Base-by-base conservation (phyloP, 1,140 invertebrate genomes). In the Philopotamus ludificatus region DNA sequence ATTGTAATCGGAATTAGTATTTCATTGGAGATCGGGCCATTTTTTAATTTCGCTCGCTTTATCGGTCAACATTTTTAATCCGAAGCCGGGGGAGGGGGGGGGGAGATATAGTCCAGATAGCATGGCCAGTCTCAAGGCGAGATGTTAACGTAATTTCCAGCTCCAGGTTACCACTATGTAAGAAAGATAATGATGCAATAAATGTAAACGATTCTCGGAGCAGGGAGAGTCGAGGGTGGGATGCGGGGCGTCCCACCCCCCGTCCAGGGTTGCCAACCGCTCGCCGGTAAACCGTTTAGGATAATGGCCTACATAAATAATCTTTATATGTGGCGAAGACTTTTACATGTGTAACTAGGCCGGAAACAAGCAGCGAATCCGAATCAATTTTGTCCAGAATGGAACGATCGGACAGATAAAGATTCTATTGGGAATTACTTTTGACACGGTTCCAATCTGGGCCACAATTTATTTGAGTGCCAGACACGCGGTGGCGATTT, bases 111-210 rank as follows among this genome's bases (percentile, higher is more conserved):
- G 58, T 47, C 65, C 59, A 60, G 57, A 61, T 67, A 62, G 21
- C 59, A 15, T 28, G 41, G 25, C 15, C 47, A 28, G 60, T 12
- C 12, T 59, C 55, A 47, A 22, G 54, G 65, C 65, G 65, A 60
- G 42, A 67, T 59, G 65, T 55, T 59, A 62, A 65, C 64, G 67
- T 69, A 69, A 69, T 69, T 66, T 60, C 63, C 59, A 39, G 63
- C 60, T 66, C 50, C 63, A 65, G 50, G 67, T 68, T 65, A 63
- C n/a, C n/a, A n/a, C 60, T 47, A 41, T 47, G 63, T 63, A 63
- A 65, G 67, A 69, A 66, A 69, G 67, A 69, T 69, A 69, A 69
- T 69, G 67, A 69, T 63, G 67, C 67, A 66, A 69, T 69, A 69
- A 69, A 69, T 69, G 67, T 69, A 66, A 69, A 69, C 67, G 67